Conservation (phyloP, 2,888 invertebrate species). For the Caenorhabditis macrosperma region DNA sequence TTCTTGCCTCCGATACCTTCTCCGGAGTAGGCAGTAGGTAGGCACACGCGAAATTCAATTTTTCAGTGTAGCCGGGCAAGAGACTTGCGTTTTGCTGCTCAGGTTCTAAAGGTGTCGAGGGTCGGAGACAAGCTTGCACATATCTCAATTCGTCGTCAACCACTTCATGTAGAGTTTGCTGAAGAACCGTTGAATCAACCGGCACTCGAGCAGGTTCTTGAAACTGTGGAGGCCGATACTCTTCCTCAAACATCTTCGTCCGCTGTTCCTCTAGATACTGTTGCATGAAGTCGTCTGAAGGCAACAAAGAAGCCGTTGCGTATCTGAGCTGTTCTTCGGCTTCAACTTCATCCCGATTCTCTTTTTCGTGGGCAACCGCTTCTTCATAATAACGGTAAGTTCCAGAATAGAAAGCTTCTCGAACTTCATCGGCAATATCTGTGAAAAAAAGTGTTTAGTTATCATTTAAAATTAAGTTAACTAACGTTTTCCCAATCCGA, state of each 20-base stretch:
- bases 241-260: background rate
- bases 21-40: constrained; percentile 6
- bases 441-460: background rate
- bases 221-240: background rate
- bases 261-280: background rate
- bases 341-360: background rate
- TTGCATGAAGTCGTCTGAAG: background rate
- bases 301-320: background rate
- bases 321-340: background rate
- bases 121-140: background rate
- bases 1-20: background rate
- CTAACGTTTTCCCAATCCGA: background rate
- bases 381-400: background rate
- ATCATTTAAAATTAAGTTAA: background rate
- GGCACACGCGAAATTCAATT: background rate
- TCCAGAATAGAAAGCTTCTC: background rate
- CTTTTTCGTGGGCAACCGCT: background rate
- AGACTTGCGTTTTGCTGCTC: background rate
- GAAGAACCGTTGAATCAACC: background rate
- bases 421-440: background rate
- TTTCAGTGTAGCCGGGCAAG: background rate
- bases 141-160: background rate
- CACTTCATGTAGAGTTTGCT: background rate
- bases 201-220: background rate
- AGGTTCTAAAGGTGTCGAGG: background rate